phyloP scores from a whole-genome alignment of 2,113 vertebrate species.

The Alouatta palliata region DNA sequence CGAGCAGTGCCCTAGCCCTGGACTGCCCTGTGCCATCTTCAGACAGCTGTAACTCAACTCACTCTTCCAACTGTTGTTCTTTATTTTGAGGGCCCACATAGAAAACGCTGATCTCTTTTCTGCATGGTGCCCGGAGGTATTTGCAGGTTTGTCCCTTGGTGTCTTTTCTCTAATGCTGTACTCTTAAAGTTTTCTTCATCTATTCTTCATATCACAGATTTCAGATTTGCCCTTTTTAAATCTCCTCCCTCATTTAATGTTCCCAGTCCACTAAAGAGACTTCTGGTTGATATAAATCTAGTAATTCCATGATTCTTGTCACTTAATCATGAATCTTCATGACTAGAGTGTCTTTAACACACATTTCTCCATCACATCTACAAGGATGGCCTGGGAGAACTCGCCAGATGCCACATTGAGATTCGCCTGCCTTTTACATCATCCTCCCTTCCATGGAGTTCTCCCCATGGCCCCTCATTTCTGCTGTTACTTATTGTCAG shows the following conservation, averaged over 20 bases:
- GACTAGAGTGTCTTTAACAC: neutral
- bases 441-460: neutral
- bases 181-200: neutral
- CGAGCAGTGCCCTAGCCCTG: accelerated
- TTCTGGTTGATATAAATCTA: neutral
- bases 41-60: neutral
- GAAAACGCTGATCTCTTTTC: neutral
- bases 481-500: neutral
- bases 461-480: neutral
- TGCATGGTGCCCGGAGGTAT: neutral
- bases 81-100: neutral
- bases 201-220: neutral
- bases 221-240: neutral
- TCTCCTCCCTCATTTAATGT: neutral
- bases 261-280: neutral
- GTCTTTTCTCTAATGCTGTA: neutral
- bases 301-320: neutral
- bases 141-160: neutral
- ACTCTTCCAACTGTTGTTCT: neutral
- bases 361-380: neutral
- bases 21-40: neutral
- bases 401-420: neutral
- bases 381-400: neutral
- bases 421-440: neutral
- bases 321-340: neutral